Evolutionary conservation across 2,888 invertebrate species (phyloP), one percentile per base, ranked within the genome.

Genomic region (Neoscelio sp.): DNA sequence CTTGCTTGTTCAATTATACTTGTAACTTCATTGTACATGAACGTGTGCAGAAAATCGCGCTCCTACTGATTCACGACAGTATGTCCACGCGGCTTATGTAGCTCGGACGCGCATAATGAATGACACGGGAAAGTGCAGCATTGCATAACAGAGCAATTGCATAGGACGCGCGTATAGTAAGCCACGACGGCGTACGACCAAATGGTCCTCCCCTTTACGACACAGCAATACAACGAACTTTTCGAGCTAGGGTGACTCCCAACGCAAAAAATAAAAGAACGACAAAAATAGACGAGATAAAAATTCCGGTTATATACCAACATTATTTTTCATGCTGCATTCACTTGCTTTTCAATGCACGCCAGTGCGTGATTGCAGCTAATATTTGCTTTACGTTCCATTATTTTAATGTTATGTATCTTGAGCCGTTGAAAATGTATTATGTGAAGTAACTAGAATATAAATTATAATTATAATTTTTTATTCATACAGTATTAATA

Each of bases 91-190:
- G 48, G 60, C 56, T 62, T 58, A 62, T 58, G 58, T 68, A 56
- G 65, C 71, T 71, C 48, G 64, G 73, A 70, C 68, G 73, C 80
- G 70, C 71, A 73, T 81, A 82, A 83, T 80, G 82, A 85, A 83
- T 81, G 83, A 83, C 81, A 81, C 73, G 81, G 78, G 82, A 81
- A 84, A 83, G 83, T 82, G 83, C 79, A 68, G 80, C 62, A 67
- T 83, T 84, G 83, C 83, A 80, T 82, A 83, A 84, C 83, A 56
- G 64, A 56, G 56, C 73, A 64, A 73, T 73, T 56, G 73, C 73
- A 54, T 35, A 52, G 60, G 62, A 65, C 65, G 54, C 54, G 17
- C 26, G 26, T 35, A 67, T 42, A 30, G 26, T 35, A 6, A 42
- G 33, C 60, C 10, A 35, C 44, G 40, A 15, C 44, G 40, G 17